Percentiles rank a stretch among this genome's conserved stretches.
These are phyloP conservation scores for Chaetura pelagica DNA, from an alignment of 2,113 vertebrate species.

Conservation along the genomic window DNA sequence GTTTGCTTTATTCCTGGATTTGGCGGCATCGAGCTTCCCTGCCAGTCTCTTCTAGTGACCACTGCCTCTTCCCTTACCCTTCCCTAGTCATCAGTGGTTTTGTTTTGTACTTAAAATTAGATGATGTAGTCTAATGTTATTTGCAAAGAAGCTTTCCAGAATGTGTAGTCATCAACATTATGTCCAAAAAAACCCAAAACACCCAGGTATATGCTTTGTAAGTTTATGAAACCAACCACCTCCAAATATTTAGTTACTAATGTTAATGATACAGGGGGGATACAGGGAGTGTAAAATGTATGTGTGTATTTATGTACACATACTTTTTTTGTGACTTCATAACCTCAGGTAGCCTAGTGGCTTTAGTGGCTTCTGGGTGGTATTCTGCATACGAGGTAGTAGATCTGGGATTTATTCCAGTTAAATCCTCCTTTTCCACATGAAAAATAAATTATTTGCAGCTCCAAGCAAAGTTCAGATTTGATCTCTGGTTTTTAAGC, in stretches of 20 bases:
- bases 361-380: not conserved
- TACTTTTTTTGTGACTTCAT: not conserved
- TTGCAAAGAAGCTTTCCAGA: not conserved
- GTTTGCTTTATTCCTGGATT: not conserved
- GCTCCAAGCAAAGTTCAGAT: not conserved
- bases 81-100: not conserved
- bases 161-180: not conserved
- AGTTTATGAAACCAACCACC: not conserved
- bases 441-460: not conserved
- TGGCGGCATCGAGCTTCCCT: not conserved
- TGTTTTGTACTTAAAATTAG: not conserved
- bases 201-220: not conserved
- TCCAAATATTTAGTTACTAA: not conserved
- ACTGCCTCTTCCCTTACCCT: not conserved
- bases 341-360: not conserved
- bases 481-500: not conserved
- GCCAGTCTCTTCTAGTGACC: not conserved
- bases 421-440: not conserved
- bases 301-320: not conserved
- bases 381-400: not conserved
- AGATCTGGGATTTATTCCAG: not conserved
- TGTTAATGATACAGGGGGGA: not conserved
- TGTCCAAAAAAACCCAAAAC: not conserved
- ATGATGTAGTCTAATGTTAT: not conserved
- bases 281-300: accelerated